phyloP scores from a whole-genome alignment of 2,888 invertebrate species.

The Ichneumoninae sp. region DNA sequence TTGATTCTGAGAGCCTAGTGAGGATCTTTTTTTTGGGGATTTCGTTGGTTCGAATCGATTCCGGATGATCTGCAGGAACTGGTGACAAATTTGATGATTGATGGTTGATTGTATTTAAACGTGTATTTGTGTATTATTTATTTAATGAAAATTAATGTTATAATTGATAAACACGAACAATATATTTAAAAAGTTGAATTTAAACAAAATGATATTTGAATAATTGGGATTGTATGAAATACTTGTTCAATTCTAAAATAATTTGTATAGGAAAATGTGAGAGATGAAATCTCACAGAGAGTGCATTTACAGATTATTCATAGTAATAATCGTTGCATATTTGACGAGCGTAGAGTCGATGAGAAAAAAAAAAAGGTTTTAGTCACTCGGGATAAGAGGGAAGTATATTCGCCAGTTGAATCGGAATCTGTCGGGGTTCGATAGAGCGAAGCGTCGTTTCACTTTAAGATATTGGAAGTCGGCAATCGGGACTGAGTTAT shows the following conservation, averaged over 20 bases:
- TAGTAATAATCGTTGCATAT: not conserved
- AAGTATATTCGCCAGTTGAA: not conserved
- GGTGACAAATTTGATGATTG: too few species aligned
- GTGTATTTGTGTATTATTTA: too few species aligned
- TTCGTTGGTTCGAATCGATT: too few species aligned
- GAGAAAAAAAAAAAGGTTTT: not conserved
- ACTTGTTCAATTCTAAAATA: not conserved
- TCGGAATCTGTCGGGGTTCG: not conserved
- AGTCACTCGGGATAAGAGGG: not conserved
- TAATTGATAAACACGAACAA: too few species aligned
- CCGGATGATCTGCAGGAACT: too few species aligned
- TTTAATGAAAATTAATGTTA: too few species aligned
- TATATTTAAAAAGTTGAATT: too few species aligned
- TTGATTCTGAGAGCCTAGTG: too few species aligned
- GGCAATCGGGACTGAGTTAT: conserved; percentile 7
- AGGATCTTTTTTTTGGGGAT: too few species aligned
- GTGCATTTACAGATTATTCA: not conserved
- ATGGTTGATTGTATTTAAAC: too few species aligned
- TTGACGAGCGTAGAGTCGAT: not conserved
- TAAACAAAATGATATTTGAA: too few species aligned
- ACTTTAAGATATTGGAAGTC: conserved; percentile 46
- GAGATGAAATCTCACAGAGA: not conserved
- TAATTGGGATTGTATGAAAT: not conserved
- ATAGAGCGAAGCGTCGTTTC: conserved; percentile 29
- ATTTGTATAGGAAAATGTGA: not conserved